Evolutionary conservation across 1,140 invertebrate genomes (phyloP), one percentile per base, ranked within the genome.

Genomic region (Medauroidea extradentata): DNA sequence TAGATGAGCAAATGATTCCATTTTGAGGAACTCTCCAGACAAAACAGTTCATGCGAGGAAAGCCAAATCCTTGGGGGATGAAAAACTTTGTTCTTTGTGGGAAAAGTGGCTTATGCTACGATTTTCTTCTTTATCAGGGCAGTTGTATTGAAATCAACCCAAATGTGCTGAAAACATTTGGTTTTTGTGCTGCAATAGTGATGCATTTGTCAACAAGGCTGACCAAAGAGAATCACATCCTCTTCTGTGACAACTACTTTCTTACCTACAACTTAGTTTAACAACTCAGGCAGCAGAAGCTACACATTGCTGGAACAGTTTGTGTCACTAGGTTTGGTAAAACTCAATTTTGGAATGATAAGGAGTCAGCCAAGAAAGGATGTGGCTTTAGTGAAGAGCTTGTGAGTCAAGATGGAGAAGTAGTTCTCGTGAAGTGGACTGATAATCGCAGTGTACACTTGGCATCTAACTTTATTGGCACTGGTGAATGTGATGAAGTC

Each of bases 401-500:
- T 34, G 29, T 34, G 29, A 57, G 46, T 5, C 21, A 23, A 24
- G 65, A 70, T 46, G 61, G 61, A 46, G 24, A 46, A 46, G 24
- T 69, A 63, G 68, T 69, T 61, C 54, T 76, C 27, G 67, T 69
- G 43, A 75, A 74, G 51, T 75, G 71, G 75, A 34, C 72, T 53
- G 72, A 75, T 60, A 76, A 75, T 65, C 71, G 69, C 48, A 63
- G 65, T 60, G 71, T 72, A 51, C 53, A 67, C 63, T 34, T 76
- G 23, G 72, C 67, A 56, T 76, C 73, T 39, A 76, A 76, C 29
- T 76, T 72, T 68, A 53, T 75, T 65, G 74, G 74, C 38, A 71
- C 65, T 50, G 71, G 70, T 55, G 56, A 67, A 64, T 65, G 29
- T 67, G 69, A 73, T 69, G 63, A 63, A 65, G 67, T 63, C 61